Percentiles rank a stretch among this genome's conserved stretches.
These are phyloP conservation scores for Drosophila littoralis DNA, from an alignment of 1,140 invertebrate genomes.

Conservation along the genomic window DNA sequence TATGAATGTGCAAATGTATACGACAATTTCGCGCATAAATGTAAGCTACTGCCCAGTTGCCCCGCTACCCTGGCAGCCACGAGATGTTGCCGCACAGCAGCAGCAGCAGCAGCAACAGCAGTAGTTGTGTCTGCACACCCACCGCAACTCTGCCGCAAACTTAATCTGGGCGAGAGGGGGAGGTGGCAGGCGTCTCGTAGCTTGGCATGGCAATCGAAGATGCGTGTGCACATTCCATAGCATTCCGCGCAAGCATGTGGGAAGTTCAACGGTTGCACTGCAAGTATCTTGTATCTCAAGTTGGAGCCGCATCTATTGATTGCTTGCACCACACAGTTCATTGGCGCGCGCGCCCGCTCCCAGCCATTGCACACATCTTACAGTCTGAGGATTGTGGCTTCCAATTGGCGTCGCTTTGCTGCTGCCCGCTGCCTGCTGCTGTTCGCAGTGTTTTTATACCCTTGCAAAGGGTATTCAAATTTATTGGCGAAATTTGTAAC, in stretches of 20 bases:
- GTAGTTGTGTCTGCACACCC: conserved; percentile 47
- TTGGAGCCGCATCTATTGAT: conserved; percentile 71
- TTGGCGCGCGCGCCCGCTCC: conserved; percentile 38
- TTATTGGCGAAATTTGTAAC: background rate
- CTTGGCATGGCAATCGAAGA: conserved; percentile 72
- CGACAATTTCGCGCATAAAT: conserved; percentile 82
- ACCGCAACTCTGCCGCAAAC: conserved; percentile 56
- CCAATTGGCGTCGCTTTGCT: conserved; percentile 37
- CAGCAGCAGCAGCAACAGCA: background rate
- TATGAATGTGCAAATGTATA: conserved; percentile 83
- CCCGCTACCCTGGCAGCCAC: background rate
- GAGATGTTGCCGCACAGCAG: background rate
- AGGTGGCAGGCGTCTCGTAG: background rate
- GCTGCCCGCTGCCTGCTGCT: conserved; percentile 31
- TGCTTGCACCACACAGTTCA: conserved; percentile 67
- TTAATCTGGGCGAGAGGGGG: background rate
- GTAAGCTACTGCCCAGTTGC: conserved; percentile 63
- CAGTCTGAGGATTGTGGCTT: conserved; percentile 39
- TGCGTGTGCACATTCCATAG: conserved; percentile 78
- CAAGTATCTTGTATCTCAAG: conserved; percentile 71
- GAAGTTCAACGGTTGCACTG: conserved; percentile 68
- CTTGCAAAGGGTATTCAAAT: background rate
- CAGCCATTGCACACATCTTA: conserved; percentile 18
- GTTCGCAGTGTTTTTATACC: conserved; percentile 38
- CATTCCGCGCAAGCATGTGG: conserved; percentile 67